Evolutionary conservation across 2,113 vertebrate genomes (phyloP).

Genomic region (Catharus fuscescens): DNA sequence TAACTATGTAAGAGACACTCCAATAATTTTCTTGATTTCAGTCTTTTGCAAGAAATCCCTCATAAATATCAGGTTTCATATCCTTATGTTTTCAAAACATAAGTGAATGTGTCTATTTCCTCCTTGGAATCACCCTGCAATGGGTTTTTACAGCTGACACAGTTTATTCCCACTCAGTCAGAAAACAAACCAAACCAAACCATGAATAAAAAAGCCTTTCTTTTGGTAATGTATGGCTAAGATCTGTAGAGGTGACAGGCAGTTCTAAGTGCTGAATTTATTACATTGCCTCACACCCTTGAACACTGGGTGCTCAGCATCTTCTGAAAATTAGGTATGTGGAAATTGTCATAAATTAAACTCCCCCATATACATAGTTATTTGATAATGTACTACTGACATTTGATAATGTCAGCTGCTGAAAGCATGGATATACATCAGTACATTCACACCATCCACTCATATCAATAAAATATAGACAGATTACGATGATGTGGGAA

Average conservation of each 20-base stretch:
- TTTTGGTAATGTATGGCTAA: background rate
- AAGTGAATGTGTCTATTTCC: background rate
- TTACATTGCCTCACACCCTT: background rate
- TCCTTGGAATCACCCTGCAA: background rate
- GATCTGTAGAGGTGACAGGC: background rate
- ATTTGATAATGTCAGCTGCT: background rate
- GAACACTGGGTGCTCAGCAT: background rate
- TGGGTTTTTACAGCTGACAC: background rate
- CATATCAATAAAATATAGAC: background rate
- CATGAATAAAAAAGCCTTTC: background rate
- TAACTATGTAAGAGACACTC: background rate
- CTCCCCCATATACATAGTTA: background rate
- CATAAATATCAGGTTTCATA: background rate
- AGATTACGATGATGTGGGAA: background rate
- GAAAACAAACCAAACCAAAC: background rate
- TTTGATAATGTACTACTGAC: background rate
- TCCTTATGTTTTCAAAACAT: background rate
- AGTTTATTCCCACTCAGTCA: background rate
- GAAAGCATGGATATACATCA: background rate
- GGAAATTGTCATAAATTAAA: background rate
- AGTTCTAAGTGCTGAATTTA: background rate
- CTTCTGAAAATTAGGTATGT: background rate
- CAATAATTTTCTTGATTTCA: background rate
- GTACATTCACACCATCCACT: background rate
- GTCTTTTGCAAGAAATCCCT: background rate